phyloP scores from a whole-genome alignment of 2,888 invertebrate genomes.

The Litoditis marina region DNA sequence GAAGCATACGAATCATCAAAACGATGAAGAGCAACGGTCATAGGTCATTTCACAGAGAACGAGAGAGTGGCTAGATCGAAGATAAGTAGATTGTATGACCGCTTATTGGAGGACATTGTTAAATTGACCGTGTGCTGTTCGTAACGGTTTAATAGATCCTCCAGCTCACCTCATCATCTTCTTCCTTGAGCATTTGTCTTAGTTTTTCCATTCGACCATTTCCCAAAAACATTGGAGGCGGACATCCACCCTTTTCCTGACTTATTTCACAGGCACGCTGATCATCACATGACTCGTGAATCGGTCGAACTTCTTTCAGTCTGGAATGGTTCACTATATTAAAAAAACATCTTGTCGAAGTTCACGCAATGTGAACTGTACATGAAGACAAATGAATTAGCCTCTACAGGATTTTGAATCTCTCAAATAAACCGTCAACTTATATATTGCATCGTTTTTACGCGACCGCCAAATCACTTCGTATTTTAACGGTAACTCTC shows the following conservation, averaged over 20 bases:
- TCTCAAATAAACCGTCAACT: no score
- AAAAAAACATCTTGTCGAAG: no score
- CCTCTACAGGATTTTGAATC: no score
- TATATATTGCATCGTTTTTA: no score
- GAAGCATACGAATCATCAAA: no score
- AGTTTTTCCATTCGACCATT: conserved; percentile 2
- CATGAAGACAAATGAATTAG: no score
- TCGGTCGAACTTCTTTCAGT: conserved; percentile 18
- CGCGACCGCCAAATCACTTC: no score
- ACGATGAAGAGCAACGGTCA: no score
- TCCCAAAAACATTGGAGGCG: conserved; percentile 16
- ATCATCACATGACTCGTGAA: conserved; percentile 13
- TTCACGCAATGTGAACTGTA: no score
- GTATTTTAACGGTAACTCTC: no score
- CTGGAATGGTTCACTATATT: conserved; percentile 5
- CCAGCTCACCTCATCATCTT: conserved; percentile 8
- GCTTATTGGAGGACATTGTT: no score
- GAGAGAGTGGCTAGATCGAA: background rate
- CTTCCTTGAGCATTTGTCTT: conserved; percentile 11
- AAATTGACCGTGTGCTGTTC: background rate
- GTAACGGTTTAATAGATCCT: no score
- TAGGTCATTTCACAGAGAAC: background rate
- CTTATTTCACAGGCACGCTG: conserved; percentile 15
- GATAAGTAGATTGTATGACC: background rate
- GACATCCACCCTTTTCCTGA: conserved; percentile 19